These are phyloP conservation scores for Caretta caretta DNA, from an alignment of 2,113 vertebrate genomes.

Conservation along the genomic window DNA sequence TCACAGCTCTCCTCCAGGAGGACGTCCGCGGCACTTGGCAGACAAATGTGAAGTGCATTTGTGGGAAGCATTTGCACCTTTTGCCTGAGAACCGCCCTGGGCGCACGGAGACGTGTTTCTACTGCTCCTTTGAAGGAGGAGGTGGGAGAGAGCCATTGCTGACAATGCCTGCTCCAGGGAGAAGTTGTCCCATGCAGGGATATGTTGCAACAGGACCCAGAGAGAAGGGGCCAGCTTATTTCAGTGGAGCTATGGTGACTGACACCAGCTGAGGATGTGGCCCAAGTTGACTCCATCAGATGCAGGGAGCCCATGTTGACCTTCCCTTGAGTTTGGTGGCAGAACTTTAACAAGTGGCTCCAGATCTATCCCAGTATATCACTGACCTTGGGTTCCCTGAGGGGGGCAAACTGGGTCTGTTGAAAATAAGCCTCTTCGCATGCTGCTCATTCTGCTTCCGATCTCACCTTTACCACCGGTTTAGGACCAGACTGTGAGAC, in stretches of 20 bases:
- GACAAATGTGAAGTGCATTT: neutral
- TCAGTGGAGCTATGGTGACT: neutral
- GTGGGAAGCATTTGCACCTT: neutral
- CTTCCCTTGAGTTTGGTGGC: neutral
- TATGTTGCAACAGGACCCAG: neutral
- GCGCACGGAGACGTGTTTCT: neutral
- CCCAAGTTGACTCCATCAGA: neutral
- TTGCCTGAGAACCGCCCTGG: neutral
- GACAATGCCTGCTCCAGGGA: neutral
- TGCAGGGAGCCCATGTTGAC: neutral
- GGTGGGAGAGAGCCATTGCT: neutral
- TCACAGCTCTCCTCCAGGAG: neutral
- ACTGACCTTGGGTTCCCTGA: neutral
- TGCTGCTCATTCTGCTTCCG: neutral
- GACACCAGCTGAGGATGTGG: neutral
- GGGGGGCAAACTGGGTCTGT: neutral
- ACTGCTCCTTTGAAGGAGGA: neutral
- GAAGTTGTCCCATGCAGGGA: neutral
- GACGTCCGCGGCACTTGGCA: neutral
- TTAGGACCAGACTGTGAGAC: neutral
- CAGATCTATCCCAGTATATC: neutral
- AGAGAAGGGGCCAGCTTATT: neutral
- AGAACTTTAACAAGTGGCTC: neutral
- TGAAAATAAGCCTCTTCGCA: neutral
- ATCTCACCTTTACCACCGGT: neutral